phyloP scores from a whole-genome alignment of 2,113 vertebrate genomes.

The Silurus asotus region DNA sequence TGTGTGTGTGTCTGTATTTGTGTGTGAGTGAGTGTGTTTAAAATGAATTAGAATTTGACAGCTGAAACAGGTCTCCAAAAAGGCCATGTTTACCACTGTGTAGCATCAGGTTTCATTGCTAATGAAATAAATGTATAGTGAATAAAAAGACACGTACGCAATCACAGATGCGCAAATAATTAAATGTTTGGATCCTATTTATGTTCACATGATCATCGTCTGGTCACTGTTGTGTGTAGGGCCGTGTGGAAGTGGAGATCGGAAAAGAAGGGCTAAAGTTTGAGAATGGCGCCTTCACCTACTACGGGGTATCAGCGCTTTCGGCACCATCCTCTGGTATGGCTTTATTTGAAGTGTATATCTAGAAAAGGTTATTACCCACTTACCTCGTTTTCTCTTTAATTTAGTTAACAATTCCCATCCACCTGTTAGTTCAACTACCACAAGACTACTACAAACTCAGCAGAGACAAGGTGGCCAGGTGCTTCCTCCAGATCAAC shows the following conservation, averaged over 20 bases:
- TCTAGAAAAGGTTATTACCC: neutral
- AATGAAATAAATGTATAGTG: neutral
- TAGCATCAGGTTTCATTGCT: neutral
- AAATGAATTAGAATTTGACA: neutral
- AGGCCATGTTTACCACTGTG: too few species aligned
- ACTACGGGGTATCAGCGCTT: slow-evolving; percentile 86
- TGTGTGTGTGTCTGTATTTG: neutral
- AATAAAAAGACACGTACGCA: neutral
- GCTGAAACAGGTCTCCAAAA: too few species aligned
- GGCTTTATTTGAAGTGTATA: slow-evolving; percentile 2
- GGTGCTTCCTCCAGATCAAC: neutral
- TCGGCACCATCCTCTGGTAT: slow-evolving; percentile 83
- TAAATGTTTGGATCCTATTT: neutral
- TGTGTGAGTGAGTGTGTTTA: too few species aligned
- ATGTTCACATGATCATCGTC: neutral
- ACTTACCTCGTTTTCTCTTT: neutral
- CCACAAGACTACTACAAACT: neutral
- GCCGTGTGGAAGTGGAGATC: slow-evolving; percentile 89
- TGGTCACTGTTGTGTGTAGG: slow-evolving; percentile 65
- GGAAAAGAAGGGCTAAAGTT: slow-evolving; percentile 91
- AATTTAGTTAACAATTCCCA: neutral
- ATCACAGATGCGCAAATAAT: neutral
- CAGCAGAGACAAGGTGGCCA: too few species aligned
- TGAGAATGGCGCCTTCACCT: slow-evolving; percentile 90
- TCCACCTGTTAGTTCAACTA: neutral